These are phyloP conservation scores for Microcebus griseorufus DNA, from an alignment of 2,113 vertebrate species.

Conservation along the genomic window DNA sequence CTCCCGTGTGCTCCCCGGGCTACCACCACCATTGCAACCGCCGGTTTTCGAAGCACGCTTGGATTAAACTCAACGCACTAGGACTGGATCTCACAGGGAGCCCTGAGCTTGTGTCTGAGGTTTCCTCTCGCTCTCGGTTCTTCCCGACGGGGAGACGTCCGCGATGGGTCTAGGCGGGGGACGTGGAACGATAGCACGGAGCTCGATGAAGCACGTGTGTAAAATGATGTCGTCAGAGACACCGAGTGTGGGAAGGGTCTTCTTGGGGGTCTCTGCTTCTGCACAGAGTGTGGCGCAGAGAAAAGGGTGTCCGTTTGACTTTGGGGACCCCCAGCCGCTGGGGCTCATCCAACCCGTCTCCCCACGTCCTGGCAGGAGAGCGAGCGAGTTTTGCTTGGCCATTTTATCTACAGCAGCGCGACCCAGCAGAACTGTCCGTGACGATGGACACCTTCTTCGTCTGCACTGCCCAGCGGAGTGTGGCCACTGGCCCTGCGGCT, in stretches of 20 bases:
- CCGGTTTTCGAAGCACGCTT: constrained; percentile 78
- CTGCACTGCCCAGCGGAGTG: rapidly evolving
- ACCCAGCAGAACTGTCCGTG: background rate
- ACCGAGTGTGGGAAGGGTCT: background rate
- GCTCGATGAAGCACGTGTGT: background rate
- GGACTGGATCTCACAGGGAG: constrained; percentile 70
- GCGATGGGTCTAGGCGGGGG: constrained; percentile 49
- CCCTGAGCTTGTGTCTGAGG: background rate
- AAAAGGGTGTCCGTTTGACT: background rate
- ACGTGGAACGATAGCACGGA: background rate
- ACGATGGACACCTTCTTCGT: rapidly evolving
- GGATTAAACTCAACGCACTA: constrained; percentile 76
- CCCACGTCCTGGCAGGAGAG: background rate
- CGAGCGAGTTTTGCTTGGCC: background rate
- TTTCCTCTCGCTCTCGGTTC: constrained; percentile 32
- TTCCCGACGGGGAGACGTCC: constrained; percentile 40
- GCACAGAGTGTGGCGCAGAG: rapidly evolving
- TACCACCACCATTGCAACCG: constrained; percentile 79
- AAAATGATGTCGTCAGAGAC: background rate
- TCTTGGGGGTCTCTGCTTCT: background rate
- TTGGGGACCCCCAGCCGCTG: background rate
- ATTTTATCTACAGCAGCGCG: background rate
- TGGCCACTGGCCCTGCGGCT: background rate
- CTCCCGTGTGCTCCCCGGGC: constrained; percentile 75
- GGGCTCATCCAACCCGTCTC: background rate